Percentiles rank a stretch among this genome's conserved stretches.
These are phyloP conservation scores for Ctenodactylus gundi DNA, from an alignment of 2,113 vertebrate genomes.

Conservation along the genomic window DNA sequence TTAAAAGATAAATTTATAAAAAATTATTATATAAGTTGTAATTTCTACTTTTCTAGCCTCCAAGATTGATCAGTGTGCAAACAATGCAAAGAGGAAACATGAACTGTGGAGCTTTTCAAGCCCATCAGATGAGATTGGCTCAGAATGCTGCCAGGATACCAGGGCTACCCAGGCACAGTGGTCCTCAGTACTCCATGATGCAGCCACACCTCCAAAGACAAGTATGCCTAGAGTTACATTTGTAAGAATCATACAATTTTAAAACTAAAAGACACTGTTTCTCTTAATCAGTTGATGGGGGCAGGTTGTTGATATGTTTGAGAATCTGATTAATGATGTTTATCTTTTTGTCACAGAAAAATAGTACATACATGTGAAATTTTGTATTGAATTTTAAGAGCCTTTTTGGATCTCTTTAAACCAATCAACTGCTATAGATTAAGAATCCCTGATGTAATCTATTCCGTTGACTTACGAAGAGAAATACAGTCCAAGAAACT, in stretches of 20 bases:
- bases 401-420: neutral
- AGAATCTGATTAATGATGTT: neutral
- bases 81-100: conserved; percentile 94
- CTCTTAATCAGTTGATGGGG: neutral
- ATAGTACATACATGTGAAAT: neutral
- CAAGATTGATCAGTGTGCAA: conserved; percentile 99
- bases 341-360: conserved; percentile 38
- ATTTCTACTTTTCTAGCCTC: conserved; percentile 90
- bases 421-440: neutral
- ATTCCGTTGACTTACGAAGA: neutral
- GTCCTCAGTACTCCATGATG: conserved; percentile 97
- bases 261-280: conserved; percentile 66
- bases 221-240: conserved; percentile 87
- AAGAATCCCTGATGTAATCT: neutral
- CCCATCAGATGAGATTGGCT: conserved; percentile 96
- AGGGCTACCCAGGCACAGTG: conserved; percentile 93
- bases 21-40: conserved; percentile 60
- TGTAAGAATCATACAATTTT: conserved; percentile 76
- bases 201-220: conserved; percentile 99
- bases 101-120: conserved; percentile 95
- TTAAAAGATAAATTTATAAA: conserved; percentile 21
- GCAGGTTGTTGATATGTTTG: neutral
- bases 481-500: neutral
- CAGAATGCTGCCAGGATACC: conserved; percentile 91
- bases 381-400: conserved; percentile 8